Percentiles rank a stretch among this genome's conserved stretches.
Conservation (phyloP, 2,797 vertebrate genomes). For the Bradypodion pumilum region DNA sequence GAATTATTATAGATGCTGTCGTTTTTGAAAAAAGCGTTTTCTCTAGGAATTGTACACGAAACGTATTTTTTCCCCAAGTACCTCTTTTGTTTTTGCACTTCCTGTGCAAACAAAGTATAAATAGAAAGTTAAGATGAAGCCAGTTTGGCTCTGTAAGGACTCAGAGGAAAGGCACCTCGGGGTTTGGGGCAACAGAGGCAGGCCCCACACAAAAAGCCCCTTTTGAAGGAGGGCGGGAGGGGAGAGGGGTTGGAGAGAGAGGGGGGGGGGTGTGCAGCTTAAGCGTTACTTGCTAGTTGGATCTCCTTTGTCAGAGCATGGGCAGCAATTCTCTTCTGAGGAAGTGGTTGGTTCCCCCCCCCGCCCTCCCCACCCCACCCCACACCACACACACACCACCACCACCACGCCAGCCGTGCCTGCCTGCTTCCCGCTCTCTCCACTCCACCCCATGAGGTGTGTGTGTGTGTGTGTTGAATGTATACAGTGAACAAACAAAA, state of each 20-base stretch:
- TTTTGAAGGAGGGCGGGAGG: not conserved
- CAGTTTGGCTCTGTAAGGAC: not conserved
- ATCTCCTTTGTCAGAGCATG: not conserved
- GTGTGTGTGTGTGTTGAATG: not conserved
- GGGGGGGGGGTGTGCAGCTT: not conserved
- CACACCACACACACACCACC: too few species aligned
- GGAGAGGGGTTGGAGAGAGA: not conserved
- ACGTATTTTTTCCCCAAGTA: too few species aligned
- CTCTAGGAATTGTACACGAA: not conserved
- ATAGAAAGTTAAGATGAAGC: not conserved
- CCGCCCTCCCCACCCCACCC: too few species aligned
- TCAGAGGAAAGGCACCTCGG: not conserved
- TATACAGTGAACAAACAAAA: not conserved
- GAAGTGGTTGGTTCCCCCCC: not conserved
- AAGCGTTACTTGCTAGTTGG: not conserved
- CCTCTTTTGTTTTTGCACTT: not conserved
- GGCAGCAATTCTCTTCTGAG: not conserved
- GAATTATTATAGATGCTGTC: not conserved
- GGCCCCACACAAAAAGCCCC: not conserved
- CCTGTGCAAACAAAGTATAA: not conserved
- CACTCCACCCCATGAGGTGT: not conserved
- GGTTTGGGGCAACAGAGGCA: too few species aligned
- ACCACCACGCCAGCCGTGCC: too few species aligned
- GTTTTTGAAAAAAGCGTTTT: not conserved
- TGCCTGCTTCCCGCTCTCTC: not conserved